Base-by-base conservation (phyloP, 2,888 invertebrate species). In the Diaperis boleti region DNA sequence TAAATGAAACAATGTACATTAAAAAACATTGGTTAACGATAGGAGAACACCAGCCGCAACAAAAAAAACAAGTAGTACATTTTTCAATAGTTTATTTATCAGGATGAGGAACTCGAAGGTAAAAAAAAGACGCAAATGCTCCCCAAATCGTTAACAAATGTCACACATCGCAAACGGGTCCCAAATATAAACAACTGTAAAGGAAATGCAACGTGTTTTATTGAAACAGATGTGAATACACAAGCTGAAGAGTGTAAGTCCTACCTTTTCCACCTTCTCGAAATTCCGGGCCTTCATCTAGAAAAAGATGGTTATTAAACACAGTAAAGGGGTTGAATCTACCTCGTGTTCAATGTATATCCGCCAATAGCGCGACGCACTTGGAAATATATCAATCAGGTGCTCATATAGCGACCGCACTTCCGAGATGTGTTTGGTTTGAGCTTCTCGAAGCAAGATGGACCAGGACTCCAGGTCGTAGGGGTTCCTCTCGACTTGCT, bases 381-480 rank as follows among this genome's bases (percentile, higher is more conserved):
- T 96, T 0, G 98, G 97, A 78, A 98, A 99, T 3, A 95, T 94
- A 1, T 87, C 83, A 0, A 99, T 94, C n/a, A 99, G 85, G 72
- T 94, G 92, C 81, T 99, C 99, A 78, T 97, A 99, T 72, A 98
- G 87, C 0, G 89, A 85, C 42, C 98, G 87, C 3, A 97, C 95
- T 80, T 97, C 96, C 59, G 93, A 93, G 45, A 95, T 92, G 65
- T 90, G 89, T 67, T 94, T 85, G 0, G 89, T 90, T 77, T 97
- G 97, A 0, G 96, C 94, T 82, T 99, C 98, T 55, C 98, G 85
- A 45, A 99, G 88, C 57, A 99, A 87, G 15, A 98, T 87, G 55
- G 96, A 96, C 99, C 99, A 99, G 18, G 98, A 96, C 81, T 99
- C 99, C 22, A 97, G 89, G 81, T 99, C 98, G 77, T 95, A 98